Evolutionary conservation across 2,113 vertebrate genomes (phyloP).

Genomic region (Chauna torquata): DNA sequence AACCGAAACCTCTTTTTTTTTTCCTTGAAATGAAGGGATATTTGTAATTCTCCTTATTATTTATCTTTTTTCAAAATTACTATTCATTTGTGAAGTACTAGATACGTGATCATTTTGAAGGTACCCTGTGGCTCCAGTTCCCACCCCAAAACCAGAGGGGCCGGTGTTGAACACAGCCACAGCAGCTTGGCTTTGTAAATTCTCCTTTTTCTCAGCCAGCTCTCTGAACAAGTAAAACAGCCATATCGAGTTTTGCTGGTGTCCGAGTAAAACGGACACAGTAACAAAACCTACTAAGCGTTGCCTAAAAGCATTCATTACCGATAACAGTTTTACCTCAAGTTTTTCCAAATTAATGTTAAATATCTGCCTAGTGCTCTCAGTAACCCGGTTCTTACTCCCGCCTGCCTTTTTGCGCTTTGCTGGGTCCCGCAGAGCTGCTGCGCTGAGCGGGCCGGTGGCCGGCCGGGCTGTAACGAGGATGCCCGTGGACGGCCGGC

Average conservation of each 20-base stretch:
- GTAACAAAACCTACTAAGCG: conserved; percentile 51
- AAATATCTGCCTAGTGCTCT: background rate
- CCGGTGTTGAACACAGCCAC: background rate
- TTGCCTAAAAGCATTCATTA: background rate
- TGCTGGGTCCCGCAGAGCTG: background rate
- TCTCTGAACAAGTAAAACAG: conserved; percentile 7
- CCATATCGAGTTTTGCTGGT: background rate
- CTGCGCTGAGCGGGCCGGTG: background rate
- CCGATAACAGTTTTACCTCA: conserved; percentile 53
- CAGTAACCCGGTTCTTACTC: background rate
- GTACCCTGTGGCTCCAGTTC: background rate
- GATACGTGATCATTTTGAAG: background rate
- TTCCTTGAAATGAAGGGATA: conserved; percentile 22
- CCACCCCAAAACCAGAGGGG: background rate
- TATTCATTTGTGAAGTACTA: background rate
- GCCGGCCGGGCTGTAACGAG: background rate
- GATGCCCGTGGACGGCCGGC: background rate
- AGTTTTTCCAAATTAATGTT: background rate
- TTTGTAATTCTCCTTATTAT: background rate
- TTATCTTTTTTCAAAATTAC: background rate
- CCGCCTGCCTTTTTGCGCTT: background rate
- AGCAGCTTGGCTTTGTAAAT: background rate
- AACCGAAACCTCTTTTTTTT: background rate
- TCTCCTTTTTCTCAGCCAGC: conserved; percentile 11
- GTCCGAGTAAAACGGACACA: background rate